These are phyloP conservation scores for Glossophaga mutica DNA, from an alignment of 2,797 vertebrate genomes.

Conservation along the genomic window DNA sequence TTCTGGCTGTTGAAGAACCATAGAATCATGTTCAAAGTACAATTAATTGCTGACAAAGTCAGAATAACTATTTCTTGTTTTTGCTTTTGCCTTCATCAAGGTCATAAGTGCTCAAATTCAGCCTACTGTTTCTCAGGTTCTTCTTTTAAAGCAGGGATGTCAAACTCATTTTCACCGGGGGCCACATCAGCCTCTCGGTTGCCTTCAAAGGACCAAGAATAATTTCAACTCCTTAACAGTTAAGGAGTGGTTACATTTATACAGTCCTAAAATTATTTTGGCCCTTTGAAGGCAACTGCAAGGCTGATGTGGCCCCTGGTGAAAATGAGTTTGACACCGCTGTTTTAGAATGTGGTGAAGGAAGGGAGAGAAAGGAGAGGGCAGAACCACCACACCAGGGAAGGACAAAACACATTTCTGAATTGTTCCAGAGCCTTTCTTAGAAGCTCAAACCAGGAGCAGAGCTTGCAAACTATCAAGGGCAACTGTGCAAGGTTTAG, in stretches of 20 bases:
- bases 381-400: neutral
- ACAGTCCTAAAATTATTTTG: too few relatives aligned
- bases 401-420: neutral
- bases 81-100: conserved; percentile 11
- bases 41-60: neutral
- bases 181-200: too few relatives aligned
- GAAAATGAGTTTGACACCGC: too few relatives aligned
- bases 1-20: neutral
- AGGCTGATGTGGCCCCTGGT: too few relatives aligned
- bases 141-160: neutral
- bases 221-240: too few relatives aligned
- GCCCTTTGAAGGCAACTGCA: too few relatives aligned
- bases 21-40: neutral
- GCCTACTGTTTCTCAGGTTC: neutral
- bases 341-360: neutral
- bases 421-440: neutral
- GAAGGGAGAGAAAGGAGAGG: too few relatives aligned
- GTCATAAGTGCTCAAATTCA: neutral
- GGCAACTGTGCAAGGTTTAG: neutral
- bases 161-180: too few relatives aligned
- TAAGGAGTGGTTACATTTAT: too few relatives aligned
- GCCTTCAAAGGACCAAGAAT: too few relatives aligned
- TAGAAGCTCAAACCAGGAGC: neutral
- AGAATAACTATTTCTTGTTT: neutral
- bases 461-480: neutral